phyloP scores from a whole-genome alignment of 2,113 vertebrate species.

The Malurus cyaneus region DNA sequence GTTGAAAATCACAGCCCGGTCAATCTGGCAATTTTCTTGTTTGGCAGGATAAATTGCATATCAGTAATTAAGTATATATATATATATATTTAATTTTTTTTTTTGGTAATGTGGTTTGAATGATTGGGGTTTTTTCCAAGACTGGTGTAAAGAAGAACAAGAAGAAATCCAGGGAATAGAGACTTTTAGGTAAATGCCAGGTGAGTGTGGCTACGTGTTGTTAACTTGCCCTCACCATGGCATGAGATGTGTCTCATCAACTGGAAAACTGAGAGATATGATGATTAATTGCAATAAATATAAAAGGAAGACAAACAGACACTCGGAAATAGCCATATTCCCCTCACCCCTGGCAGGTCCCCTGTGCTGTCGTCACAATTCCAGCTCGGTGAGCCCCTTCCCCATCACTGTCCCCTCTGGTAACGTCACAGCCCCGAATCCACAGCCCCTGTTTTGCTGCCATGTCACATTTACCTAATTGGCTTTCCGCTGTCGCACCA shows the following conservation, averaged over 20 bases:
- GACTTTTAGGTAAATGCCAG: neutral
- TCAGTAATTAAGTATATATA: no score
- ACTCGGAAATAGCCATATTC: accelerated
- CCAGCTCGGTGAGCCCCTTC: neutral
- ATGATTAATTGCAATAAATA: neutral
- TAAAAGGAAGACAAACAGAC: neutral
- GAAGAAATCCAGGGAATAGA: neutral
- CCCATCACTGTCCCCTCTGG: neutral
- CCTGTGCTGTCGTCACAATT: neutral
- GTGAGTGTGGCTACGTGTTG: accelerated
- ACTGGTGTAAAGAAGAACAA: neutral
- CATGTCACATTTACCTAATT: constrained; percentile 53
- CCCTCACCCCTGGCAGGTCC: neutral
- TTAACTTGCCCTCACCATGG: neutral
- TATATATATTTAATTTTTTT: no score
- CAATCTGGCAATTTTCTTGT: neutral
- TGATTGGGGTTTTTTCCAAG: neutral
- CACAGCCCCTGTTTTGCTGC: constrained; percentile 4
- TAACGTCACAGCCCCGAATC: neutral
- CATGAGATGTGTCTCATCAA: neutral
- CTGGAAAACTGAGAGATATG: neutral
- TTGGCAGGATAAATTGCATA: neutral
- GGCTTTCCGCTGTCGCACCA: constrained; percentile 8
- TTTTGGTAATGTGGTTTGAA: neutral
- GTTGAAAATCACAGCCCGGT: neutral